These are phyloP conservation scores for Vulpes vulpes DNA, from an alignment of 2,113 vertebrate species.

Conservation along the genomic window DNA sequence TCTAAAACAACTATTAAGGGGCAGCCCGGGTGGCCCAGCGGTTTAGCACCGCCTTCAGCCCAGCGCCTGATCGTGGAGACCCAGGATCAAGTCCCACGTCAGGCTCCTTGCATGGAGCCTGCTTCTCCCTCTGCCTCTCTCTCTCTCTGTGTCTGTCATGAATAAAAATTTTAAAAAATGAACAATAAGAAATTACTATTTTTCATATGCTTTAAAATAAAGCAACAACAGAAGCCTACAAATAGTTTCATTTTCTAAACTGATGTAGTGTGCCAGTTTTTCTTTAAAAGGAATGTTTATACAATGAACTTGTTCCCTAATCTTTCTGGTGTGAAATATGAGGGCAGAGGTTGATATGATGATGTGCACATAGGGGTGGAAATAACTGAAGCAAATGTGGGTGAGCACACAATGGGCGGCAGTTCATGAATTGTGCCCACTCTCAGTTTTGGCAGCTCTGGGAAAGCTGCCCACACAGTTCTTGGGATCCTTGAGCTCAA, in stretches of 20 bases:
- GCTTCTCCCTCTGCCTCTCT: no score
- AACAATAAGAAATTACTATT: constrained; percentile 1
- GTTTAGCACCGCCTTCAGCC: no score
- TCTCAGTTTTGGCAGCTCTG: background rate
- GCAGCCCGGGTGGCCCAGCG: no score
- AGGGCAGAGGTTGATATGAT: constrained; percentile 37
- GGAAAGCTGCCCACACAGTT: background rate
- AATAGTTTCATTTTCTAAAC: constrained; percentile 48
- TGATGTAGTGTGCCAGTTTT: background rate
- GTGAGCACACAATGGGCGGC: background rate
- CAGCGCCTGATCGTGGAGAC: no score
- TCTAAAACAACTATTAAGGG: background rate
- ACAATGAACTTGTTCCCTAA: constrained; percentile 11
- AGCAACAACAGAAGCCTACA: constrained; percentile 43
- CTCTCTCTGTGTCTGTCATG: no score
- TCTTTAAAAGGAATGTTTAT: constrained; percentile 24
- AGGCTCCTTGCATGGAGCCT: no score
- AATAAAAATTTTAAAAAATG: no score
- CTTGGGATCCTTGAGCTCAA: constrained; percentile 47
- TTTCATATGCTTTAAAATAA: constrained; percentile 58
- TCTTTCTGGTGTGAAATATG: background rate
- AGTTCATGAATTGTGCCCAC: background rate
- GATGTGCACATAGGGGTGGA: background rate
- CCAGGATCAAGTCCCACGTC: no score
- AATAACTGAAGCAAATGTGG: background rate